Percentiles rank a stretch among this genome's conserved stretches.
Conservation (phyloP, 1,140 invertebrate genomes). For the Holcopasites calliopsidis region DNA sequence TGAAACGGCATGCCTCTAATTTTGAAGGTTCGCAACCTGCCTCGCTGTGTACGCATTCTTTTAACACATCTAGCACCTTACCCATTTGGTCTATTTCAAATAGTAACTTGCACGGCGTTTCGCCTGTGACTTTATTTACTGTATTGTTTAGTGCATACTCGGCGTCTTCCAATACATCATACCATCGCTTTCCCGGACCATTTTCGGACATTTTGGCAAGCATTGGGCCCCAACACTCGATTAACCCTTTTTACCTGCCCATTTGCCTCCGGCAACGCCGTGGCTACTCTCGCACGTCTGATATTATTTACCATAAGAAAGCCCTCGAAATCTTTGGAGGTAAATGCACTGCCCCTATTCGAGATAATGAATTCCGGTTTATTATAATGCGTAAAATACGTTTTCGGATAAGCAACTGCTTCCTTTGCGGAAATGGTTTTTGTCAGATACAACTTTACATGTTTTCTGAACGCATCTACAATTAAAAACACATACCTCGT, state of each 20-base stretch:
- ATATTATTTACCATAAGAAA: background rate
- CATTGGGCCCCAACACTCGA: background rate
- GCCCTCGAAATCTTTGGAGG: background rate
- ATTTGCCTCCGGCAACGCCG: background rate
- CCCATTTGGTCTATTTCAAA: conserved; percentile 10
- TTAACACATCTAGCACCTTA: background rate
- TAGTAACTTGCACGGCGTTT: background rate
- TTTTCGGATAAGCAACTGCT: background rate
- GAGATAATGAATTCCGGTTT: background rate
- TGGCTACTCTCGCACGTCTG: background rate
- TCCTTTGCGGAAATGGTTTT: background rate
- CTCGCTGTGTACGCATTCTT: background rate
- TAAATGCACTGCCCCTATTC: background rate
- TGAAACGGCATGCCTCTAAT: background rate
- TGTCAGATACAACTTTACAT: background rate
- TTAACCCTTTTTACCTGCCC: conserved; percentile 1
- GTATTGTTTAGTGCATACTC: conserved; percentile 14
- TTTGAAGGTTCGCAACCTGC: too few species aligned
- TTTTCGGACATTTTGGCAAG: background rate
- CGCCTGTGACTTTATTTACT: background rate
- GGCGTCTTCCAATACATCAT: background rate
- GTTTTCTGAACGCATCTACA: background rate
- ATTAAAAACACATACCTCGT: conserved; percentile 6
- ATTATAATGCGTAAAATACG: background rate
- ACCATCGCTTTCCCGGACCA: background rate